These are phyloP conservation scores for Pelodytes ibericus DNA, from an alignment of 2,797 vertebrate genomes.

Conservation along the genomic window DNA sequence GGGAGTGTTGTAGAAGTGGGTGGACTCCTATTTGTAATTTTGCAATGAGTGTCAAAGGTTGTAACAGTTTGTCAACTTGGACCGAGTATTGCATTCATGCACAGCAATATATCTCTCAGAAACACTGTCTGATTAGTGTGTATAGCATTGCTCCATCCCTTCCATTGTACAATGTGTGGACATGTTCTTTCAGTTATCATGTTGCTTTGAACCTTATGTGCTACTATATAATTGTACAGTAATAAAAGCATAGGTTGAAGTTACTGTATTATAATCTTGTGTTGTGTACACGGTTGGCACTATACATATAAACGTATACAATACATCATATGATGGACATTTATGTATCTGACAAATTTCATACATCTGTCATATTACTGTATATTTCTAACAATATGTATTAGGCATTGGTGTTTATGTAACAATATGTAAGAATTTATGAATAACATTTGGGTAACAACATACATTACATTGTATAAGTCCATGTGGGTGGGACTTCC, in stretches of 20 bases:
- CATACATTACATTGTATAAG: background rate
- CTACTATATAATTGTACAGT: background rate
- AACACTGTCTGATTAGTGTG: background rate
- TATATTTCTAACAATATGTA: background rate
- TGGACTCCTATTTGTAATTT: background rate
- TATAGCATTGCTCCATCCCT: background rate
- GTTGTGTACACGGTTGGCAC: conserved; percentile 4
- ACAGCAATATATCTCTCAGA: background rate
- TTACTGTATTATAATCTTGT: background rate
- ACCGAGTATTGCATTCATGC: background rate
- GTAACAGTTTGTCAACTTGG: background rate
- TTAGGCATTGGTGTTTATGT: background rate
- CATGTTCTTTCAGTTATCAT: background rate
- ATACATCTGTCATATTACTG: too few relatives aligned
- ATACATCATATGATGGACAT: background rate
- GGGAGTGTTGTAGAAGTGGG: background rate
- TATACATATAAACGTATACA: background rate
- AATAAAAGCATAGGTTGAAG: too few relatives aligned
- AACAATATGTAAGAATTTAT: background rate
- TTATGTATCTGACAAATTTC: too few relatives aligned
- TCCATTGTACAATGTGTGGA: background rate
- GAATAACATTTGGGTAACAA: background rate
- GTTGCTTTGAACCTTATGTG: background rate
- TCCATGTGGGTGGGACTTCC: background rate
- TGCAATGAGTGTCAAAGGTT: background rate